A percentile compares a stretch with the other conserved stretches of the same genome.
These are phyloP conservation scores for Delichon dasypus DNA, from an alignment of 2,797 vertebrate genomes.

Conservation along the genomic window DNA sequence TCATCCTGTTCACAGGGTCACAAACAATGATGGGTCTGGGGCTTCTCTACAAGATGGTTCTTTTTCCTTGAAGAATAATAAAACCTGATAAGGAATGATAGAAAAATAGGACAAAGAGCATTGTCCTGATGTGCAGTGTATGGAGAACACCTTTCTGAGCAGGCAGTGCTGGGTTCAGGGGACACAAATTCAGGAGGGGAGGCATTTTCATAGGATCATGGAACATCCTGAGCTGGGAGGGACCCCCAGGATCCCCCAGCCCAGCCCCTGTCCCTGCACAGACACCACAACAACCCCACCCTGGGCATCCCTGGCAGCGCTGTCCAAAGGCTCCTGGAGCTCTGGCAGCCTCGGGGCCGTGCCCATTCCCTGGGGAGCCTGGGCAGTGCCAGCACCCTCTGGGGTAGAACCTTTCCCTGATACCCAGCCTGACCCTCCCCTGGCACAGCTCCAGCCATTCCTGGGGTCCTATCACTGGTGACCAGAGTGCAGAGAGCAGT, in stretches of 20 bases:
- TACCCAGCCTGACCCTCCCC: fast-evolving
- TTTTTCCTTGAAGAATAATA: not conserved
- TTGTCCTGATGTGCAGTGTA: fast-evolving
- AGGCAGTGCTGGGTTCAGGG: not conserved
- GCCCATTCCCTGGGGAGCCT: not conserved
- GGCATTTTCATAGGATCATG: not conserved
- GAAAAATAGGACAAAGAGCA: not conserved
- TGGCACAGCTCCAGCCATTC: not conserved
- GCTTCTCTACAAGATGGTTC: not conserved
- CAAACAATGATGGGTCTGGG: not conserved
- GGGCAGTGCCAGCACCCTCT: not conserved
- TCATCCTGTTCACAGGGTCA: not conserved
- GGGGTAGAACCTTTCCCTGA: not conserved
- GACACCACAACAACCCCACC: not conserved
- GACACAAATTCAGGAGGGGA: not conserved
- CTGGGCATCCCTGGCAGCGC: not conserved
- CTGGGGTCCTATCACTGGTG: fast-evolving
- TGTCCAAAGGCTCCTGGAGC: not conserved
- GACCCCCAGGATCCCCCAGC: not conserved
- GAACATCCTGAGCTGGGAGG: not conserved
- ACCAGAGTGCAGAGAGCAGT: not conserved
- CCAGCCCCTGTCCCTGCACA: not conserved
- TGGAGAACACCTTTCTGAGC: not conserved
- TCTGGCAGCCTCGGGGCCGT: not conserved
- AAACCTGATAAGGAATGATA: not conserved